phyloP scores from a whole-genome alignment of 2,888 invertebrate species.

The Archips xylosteana region DNA sequence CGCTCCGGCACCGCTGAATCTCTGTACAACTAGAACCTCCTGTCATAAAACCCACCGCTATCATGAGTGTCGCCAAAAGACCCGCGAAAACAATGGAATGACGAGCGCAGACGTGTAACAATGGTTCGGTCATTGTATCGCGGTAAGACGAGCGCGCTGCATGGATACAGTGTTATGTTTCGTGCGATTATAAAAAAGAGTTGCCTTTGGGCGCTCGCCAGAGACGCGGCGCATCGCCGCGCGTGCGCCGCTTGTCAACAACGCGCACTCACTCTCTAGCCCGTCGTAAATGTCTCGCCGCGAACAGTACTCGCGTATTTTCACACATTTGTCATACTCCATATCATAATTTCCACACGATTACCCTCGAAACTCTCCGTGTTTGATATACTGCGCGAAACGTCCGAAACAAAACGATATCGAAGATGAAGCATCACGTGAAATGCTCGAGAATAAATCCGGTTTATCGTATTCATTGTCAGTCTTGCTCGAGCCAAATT shows the following conservation, averaged over 20 bases:
- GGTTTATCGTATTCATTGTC: neutral
- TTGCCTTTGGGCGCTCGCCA: slow-evolving; percentile 47
- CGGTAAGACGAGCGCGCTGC: slow-evolving; percentile 55
- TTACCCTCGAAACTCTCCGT: slow-evolving; percentile 5
- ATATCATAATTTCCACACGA: slow-evolving; percentile 10
- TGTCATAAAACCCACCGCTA: too few relatives aligned
- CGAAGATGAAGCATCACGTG: neutral
- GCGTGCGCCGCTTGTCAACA: slow-evolving; percentile 40
- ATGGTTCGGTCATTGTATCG: slow-evolving; percentile 45
- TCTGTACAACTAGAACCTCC: neutral
- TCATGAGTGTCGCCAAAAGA: neutral
- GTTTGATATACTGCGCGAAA: neutral
- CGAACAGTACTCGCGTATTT: slow-evolving; percentile 22
- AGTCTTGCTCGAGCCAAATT: slow-evolving; percentile 19
- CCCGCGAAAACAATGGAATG: slow-evolving; percentile 6
- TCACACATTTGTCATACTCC: slow-evolving; percentile 22
- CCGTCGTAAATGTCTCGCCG: slow-evolving; percentile 29
- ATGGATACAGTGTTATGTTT: slow-evolving; percentile 55
- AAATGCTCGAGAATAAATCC: neutral
- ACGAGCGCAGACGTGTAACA: slow-evolving; percentile 25
- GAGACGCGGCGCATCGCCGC: slow-evolving; percentile 41
- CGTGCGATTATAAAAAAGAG: slow-evolving; percentile 40
- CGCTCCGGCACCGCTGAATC: too few relatives aligned
- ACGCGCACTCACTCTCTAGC: slow-evolving; percentile 14
- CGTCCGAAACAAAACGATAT: neutral